Percentiles rank a stretch among this genome's conserved stretches.
Conservation (phyloP, 2,888 invertebrate species). For the Eremobia ochroleuca region DNA sequence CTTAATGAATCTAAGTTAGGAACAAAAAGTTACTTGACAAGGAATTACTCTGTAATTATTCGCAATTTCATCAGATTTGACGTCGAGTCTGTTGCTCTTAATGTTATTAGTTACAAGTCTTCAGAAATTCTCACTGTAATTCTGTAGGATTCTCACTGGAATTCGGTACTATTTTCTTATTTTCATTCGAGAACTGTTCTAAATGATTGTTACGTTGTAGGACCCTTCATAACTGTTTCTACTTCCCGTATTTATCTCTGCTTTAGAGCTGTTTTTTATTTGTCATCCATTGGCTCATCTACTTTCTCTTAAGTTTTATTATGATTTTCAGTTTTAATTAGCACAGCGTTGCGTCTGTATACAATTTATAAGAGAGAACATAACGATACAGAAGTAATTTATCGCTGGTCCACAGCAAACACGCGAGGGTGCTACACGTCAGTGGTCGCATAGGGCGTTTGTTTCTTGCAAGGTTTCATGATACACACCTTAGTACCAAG, state of each 20-base stretch:
- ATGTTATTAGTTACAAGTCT: constrained; percentile 23
- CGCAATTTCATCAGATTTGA: neutral
- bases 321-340: constrained; percentile 34
- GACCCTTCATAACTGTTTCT: neutral
- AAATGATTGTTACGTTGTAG: neutral
- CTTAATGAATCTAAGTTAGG: neutral
- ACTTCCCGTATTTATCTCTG: neutral
- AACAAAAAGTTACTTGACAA: neutral
- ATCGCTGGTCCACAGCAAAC: constrained; percentile 51
- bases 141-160: neutral
- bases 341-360: constrained; percentile 20
- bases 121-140: neutral
- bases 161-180: neutral
- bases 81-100: neutral
- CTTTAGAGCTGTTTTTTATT: neutral
- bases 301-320: neutral
- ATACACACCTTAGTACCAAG: constrained; percentile 58
- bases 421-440: constrained; percentile 65
- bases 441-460: constrained; percentile 57
- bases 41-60: neutral
- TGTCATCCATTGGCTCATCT: neutral
- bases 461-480: constrained; percentile 64
- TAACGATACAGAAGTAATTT: constrained; percentile 62
- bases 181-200: neutral
- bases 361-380: constrained; percentile 40